A percentile compares a stretch with the other conserved stretches of the same genome.
These are phyloP conservation scores for Crocidura indochinensis DNA, from an alignment of 2,797 vertebrate species.

Conservation along the genomic window DNA sequence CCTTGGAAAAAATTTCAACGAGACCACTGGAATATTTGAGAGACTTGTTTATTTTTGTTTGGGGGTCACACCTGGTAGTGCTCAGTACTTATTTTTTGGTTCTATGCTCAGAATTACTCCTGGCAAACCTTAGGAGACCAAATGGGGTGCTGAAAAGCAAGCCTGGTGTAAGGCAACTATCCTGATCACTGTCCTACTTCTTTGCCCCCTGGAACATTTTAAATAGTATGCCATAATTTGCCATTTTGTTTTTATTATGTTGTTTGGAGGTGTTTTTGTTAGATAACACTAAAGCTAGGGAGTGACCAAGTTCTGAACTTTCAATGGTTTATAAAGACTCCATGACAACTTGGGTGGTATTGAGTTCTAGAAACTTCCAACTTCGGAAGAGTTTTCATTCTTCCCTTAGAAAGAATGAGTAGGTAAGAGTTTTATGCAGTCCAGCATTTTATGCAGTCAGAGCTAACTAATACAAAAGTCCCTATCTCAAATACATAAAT, in stretches of 20 bases:
- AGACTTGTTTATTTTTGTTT: too few relatives aligned
- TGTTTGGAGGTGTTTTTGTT: neutral
- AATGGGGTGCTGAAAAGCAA: too few relatives aligned
- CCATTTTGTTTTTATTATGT: neutral
- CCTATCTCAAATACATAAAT: neutral
- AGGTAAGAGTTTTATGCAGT: neutral
- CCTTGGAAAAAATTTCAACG: neutral
- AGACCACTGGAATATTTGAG: too few relatives aligned
- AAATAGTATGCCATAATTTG: neutral
- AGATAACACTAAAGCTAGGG: neutral
- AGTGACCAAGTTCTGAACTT: neutral
- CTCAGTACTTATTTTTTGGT: too few relatives aligned
- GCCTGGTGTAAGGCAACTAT: too few relatives aligned
- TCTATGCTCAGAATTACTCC: too few relatives aligned
- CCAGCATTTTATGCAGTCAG: neutral
- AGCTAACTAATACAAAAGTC: neutral
- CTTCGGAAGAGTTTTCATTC: neutral
- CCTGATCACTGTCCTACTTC: too few relatives aligned
- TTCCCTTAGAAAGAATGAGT: slow-evolving; percentile 16
- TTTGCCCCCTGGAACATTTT: neutral
- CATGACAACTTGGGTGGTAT: neutral
- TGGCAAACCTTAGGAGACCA: too few relatives aligned
- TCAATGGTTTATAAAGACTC: slow-evolving; percentile 12
- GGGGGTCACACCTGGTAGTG: too few relatives aligned
- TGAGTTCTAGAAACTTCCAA: neutral